Evolutionary conservation across 2,888 invertebrate species (phyloP).

Genomic region (Drosophila tripunctata): DNA sequence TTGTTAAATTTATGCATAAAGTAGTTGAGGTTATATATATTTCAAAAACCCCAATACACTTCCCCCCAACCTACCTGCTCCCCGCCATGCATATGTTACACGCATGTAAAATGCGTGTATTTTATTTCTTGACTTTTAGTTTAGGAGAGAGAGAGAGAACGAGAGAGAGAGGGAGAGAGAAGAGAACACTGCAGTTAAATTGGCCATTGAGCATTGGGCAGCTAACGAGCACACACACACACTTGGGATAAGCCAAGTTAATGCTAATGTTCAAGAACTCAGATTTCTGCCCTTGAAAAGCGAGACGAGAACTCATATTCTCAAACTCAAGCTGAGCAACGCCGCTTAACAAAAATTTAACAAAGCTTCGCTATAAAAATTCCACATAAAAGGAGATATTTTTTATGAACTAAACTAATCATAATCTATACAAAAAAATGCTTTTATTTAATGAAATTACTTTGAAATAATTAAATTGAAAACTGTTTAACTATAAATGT

Average conservation of each 20-base stretch:
- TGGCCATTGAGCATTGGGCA: conserved; percentile 57
- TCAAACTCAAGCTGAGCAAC: neutral
- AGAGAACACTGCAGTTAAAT: conserved; percentile 52
- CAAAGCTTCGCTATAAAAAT: conserved; percentile 13
- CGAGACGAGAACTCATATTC: neutral
- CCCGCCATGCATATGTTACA: conserved; percentile 69
- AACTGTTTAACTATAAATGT: too few relatives aligned
- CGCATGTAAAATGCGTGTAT: conserved; percentile 79
- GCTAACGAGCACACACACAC: conserved; percentile 63
- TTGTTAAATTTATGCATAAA: conserved; percentile 78
- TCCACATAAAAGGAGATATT: conserved; percentile 21
- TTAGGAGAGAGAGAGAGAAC: conserved; percentile 34
- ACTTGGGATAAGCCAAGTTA: conserved; percentile 47
- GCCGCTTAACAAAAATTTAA: conserved; percentile 7
- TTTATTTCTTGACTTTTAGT: conserved; percentile 70
- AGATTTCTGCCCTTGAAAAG: conserved; percentile 37
- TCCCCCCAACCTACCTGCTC: too few relatives aligned
- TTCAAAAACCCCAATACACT: conserved; percentile 22
- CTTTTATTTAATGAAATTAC: neutral
- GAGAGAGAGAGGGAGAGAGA: too few relatives aligned
- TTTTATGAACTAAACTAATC: conserved; percentile 4
- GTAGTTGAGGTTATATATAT: conserved; percentile 76
- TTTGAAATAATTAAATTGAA: too few relatives aligned
- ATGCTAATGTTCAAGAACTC: conserved; percentile 45
- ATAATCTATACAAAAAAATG: too few relatives aligned